A percentile compares a stretch with the other conserved stretches of the same genome.
These are phyloP conservation scores for Xiphorhynchus elegans DNA, from an alignment of 2,113 vertebrate species.

Conservation along the genomic window DNA sequence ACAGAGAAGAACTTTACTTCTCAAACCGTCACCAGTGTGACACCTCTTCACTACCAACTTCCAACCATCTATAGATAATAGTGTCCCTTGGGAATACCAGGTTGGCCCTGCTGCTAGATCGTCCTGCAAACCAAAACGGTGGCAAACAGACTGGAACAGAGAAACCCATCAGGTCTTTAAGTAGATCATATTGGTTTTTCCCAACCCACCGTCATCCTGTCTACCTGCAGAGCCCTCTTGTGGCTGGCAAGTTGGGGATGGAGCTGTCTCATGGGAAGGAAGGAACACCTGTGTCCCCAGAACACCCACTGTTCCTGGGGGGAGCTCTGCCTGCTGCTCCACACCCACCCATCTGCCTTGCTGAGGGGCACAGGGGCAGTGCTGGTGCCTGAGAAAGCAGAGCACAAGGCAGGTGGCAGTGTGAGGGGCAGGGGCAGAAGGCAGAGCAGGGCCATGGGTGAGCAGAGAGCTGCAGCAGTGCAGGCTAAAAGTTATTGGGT, in stretches of 20 bases:
- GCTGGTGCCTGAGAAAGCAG: no score
- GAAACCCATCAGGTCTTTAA: fast-evolving
- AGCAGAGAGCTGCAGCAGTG: fast-evolving
- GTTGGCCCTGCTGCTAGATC: not conserved
- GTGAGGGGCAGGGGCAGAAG: not conserved
- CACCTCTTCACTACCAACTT: not conserved
- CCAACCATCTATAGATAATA: not conserved
- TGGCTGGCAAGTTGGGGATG: not conserved
- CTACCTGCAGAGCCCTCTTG: not conserved
- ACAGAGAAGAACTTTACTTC: no score
- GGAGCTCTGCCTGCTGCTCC: not conserved
- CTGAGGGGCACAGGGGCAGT: no score
- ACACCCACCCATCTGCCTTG: no score
- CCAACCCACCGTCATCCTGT: not conserved
- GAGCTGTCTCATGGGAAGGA: not conserved
- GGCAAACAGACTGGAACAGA: not conserved
- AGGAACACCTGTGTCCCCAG: not conserved
- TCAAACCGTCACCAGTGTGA: no score
- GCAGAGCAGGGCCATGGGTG: not conserved
- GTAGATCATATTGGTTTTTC: fast-evolving
- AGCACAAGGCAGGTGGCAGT: not conserved
- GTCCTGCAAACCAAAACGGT: not conserved
- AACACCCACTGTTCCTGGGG: no score
- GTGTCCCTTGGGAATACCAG: not conserved
- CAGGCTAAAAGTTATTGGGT: not conserved